These are phyloP conservation scores for Tetheella fluctuosa DNA, from an alignment of 2,888 invertebrate species.

Conservation along the genomic window DNA sequence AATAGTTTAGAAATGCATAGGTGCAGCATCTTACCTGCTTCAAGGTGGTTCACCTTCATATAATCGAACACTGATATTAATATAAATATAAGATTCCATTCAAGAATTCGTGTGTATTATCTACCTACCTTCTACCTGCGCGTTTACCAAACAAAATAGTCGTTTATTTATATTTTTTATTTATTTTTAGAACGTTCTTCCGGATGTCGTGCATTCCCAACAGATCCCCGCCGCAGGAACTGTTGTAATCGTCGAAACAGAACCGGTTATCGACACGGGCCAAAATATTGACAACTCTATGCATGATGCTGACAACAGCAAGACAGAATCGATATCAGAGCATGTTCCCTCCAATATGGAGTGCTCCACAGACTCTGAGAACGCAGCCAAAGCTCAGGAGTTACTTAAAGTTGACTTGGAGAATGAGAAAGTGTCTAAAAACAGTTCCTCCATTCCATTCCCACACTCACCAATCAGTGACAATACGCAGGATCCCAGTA, in stretches of 20 bases:
- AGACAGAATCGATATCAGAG: conserved; percentile 76
- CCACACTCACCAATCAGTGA: conserved; percentile 52
- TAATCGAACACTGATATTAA: conserved; percentile 11
- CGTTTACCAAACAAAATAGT: conserved; percentile 31
- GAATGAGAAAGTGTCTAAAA: conserved; percentile 47
- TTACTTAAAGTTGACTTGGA: conserved; percentile 47
- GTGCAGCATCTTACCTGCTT: conserved; percentile 49
- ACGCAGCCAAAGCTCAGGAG: conserved; percentile 41
- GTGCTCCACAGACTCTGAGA: conserved; percentile 63
- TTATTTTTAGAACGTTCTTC: conserved; percentile 83
- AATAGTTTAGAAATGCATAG: conserved; percentile 68
- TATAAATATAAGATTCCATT: conserved; percentile 23
- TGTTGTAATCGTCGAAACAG: conserved; percentile 51
- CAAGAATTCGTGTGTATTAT: conserved; percentile 23
- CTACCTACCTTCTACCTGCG: conserved; percentile 25
- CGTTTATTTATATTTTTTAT: conserved; percentile 66
- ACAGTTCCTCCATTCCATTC: conserved; percentile 49
- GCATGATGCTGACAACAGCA: conserved; percentile 55
- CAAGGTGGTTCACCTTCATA: conserved; percentile 29
- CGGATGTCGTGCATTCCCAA: conserved; percentile 82
- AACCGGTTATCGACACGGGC: conserved; percentile 45
- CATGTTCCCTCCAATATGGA: conserved; percentile 71
- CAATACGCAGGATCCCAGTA: conserved; percentile 56
- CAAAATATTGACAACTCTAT: conserved; percentile 43
- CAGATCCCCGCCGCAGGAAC: conserved; percentile 67